phyloP scores from a whole-genome alignment of 2,888 invertebrate genomes.

The Nomada fabriciana region DNA sequence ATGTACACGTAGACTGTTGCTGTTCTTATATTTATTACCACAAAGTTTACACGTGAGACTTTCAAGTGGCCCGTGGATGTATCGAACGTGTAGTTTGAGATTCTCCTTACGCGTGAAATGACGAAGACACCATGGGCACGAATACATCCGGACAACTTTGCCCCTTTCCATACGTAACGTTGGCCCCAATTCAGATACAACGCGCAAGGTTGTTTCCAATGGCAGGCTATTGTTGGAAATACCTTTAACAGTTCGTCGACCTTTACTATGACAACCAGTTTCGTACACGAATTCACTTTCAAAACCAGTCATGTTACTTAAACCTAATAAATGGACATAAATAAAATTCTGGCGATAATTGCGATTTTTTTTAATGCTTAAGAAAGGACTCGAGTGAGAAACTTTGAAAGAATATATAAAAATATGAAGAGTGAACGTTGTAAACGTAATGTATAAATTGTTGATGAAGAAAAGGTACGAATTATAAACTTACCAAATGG shows the following conservation, averaged over 20 bases:
- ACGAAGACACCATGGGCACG: constrained; percentile 83
- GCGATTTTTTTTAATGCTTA: neutral
- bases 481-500: constrained; percentile 70
- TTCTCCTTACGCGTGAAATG: constrained; percentile 85
- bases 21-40: constrained; percentile 86
- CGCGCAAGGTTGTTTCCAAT: constrained; percentile 81
- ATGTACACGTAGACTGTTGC: constrained; percentile 83
- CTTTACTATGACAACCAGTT: constrained; percentile 68
- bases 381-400: neutral
- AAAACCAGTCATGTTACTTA: constrained; percentile 48
- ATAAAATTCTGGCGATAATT: constrained; percentile 5
- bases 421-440: neutral
- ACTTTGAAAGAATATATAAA: neutral
- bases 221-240: constrained; percentile 79
- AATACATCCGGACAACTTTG: constrained; percentile 82
- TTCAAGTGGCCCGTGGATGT: constrained; percentile 89
- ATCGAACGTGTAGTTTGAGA: constrained; percentile 89
- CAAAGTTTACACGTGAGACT: constrained; percentile 89
- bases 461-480: neutral
- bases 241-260: constrained; percentile 80
- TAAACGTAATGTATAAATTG: neutral
- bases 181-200: constrained; percentile 82
- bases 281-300: constrained; percentile 64
- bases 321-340: constrained; percentile 42
- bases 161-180: constrained; percentile 81